These are phyloP conservation scores for Bucorvus abyssinicus DNA, from an alignment of 2,797 vertebrate species.

Conservation along the genomic window DNA sequence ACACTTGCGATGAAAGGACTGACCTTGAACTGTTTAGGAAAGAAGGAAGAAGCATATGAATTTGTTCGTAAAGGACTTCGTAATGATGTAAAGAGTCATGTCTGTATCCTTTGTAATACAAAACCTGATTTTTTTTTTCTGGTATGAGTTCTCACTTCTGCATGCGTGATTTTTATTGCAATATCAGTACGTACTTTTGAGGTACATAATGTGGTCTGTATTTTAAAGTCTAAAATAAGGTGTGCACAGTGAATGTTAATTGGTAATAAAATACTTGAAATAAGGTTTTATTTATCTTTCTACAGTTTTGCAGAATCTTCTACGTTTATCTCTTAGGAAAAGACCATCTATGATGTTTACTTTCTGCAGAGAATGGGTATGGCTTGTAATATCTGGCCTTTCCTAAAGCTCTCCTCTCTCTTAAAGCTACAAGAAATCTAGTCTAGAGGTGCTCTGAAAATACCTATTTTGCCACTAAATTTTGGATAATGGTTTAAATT, in stretches of 20 bases:
- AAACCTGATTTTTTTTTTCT: not conserved
- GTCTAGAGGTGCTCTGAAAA: not conserved
- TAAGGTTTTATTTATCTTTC: not conserved
- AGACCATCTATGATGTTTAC: not conserved
- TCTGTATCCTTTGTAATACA: slow-evolving; percentile 79
- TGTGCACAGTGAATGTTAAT: not conserved
- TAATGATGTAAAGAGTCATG: slow-evolving; percentile 82
- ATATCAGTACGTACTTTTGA: not conserved
- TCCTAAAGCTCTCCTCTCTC: not conserved
- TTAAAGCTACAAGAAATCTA: not conserved
- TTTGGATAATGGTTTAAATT: not conserved
- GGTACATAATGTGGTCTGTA: not conserved
- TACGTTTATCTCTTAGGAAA: not conserved
- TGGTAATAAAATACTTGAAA: not conserved
- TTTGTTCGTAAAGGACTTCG: slow-evolving; percentile 82
- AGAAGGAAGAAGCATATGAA: slow-evolving; percentile 81
- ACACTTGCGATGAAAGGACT: slow-evolving; percentile 82
- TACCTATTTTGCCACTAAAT: not conserved
- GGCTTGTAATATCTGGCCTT: not conserved
- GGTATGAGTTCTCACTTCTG: not conserved
- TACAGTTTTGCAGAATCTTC: not conserved
- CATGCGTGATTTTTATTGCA: not conserved
- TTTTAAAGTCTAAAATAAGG: not conserved
- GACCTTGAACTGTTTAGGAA: slow-evolving; percentile 81
- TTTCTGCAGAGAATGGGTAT: not conserved